Evolutionary conservation across 2,797 vertebrate species (phyloP).

Genomic region (Poecilia velifera): DNA sequence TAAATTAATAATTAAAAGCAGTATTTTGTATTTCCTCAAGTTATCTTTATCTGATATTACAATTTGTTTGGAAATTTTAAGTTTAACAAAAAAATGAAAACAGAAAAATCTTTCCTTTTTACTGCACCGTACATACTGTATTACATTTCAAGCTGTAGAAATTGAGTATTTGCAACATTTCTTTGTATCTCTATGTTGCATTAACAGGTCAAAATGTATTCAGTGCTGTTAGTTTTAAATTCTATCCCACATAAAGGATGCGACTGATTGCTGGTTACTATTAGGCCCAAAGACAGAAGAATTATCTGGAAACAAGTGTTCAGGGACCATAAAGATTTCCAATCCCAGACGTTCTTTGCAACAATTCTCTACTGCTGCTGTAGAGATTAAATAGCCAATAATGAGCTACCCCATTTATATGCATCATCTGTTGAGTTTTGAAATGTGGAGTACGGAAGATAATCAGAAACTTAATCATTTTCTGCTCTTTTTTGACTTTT

Average conservation of each 20-base stretch:
- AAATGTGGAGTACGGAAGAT: not conserved
- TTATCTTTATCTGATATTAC: too few species aligned
- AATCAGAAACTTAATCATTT: not conserved
- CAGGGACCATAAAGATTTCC: not conserved
- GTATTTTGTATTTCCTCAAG: too few species aligned
- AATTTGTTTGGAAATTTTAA: not conserved
- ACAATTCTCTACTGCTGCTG: not conserved
- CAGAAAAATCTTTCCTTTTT: not conserved
- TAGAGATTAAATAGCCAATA: not conserved
- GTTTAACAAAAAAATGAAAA: not conserved
- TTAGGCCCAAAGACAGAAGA: not conserved
- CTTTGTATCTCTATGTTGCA: not conserved
- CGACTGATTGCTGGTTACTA: not conserved
- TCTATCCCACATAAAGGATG: not conserved
- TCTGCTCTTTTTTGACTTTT: not conserved
- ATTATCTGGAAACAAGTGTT: not conserved
- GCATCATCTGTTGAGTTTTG: not conserved
- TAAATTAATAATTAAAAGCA: too few species aligned
- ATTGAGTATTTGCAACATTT: not conserved
- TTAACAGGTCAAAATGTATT: not conserved
- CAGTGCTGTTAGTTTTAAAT: not conserved
- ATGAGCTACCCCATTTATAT: not conserved
- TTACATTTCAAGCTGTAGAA: not conserved
- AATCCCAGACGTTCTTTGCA: not conserved
- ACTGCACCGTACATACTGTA: not conserved